Conservation (phyloP, 2,797 vertebrate genomes). For the Corythornis leucogaster region DNA sequence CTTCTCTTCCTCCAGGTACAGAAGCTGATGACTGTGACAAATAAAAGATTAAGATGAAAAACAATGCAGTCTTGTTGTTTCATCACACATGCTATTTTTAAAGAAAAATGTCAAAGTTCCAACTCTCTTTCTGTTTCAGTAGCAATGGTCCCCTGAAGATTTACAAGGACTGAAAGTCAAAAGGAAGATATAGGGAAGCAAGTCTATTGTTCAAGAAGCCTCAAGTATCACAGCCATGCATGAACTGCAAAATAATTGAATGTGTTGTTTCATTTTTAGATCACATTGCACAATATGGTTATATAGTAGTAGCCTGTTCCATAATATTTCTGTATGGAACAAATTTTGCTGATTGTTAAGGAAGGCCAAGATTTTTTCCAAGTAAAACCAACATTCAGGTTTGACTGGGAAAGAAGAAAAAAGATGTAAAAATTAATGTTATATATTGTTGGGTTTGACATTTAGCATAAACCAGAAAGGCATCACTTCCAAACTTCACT, state of each 20-base stretch:
- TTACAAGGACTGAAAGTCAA: slow-evolving; percentile 40
- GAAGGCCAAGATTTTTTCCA: background rate
- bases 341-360: background rate
- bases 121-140: slow-evolving; percentile 5
- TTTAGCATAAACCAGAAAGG: background rate
- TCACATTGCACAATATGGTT: background rate
- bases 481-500: background rate
- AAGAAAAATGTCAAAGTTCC: slow-evolving; percentile 11
- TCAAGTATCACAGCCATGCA: background rate
- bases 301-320: background rate
- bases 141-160: slow-evolving; percentile 11
- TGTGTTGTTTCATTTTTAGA: background rate
- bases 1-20: slow-evolving; percentile 8
- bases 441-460: fast-evolving
- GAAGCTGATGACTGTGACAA: slow-evolving; percentile 35
- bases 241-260: background rate
- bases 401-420: background rate
- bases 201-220: background rate
- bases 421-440: background rate
- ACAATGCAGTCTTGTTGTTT: slow-evolving; percentile 1
- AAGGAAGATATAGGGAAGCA: slow-evolving; percentile 7
- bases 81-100: slow-evolving; percentile 22
- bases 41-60: slow-evolving; percentile 35
- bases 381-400: background rate
- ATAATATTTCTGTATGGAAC: background rate